Conservation (phyloP, 2,888 invertebrate genomes). For the Colletes collaris region DNA sequence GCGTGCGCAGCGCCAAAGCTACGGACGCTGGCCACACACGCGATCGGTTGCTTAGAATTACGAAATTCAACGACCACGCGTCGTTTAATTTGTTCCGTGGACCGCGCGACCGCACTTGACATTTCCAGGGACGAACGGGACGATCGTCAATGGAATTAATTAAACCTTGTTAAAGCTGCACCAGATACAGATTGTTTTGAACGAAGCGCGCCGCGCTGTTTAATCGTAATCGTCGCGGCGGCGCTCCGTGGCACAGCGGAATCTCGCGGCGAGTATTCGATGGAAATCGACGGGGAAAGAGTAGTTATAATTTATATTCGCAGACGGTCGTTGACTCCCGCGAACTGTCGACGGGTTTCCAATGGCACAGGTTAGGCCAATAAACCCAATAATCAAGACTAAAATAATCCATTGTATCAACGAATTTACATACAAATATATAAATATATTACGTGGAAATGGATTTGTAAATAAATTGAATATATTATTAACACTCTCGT, state of each 20-base stretch:
- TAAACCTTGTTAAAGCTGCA: constrained; percentile 65
- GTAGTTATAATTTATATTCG: neutral
- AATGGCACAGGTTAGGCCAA: neutral
- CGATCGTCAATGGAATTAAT: constrained; percentile 67
- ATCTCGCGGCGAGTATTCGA: constrained; percentile 1
- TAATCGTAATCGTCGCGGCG: constrained; percentile 4
- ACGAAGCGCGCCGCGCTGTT: constrained; percentile 34
- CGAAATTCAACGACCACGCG: neutral
- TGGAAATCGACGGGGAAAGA: neutral
- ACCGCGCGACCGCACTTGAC: constrained; percentile 44
- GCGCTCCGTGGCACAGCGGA: too few species aligned
- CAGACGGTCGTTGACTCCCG: constrained; percentile 1
- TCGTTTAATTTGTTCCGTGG: constrained; percentile 25
- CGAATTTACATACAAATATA: neutral
- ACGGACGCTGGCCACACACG: too few species aligned
- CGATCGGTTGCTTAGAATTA: neutral
- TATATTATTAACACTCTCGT: too few species aligned
- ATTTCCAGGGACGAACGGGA: constrained; percentile 47
- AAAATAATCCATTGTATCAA: neutral
- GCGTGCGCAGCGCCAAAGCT: too few species aligned
- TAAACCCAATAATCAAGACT: too few species aligned
- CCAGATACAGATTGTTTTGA: constrained; percentile 62
- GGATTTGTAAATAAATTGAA: too few species aligned
- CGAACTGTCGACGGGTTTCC: neutral
- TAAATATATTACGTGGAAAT: too few species aligned